phyloP scores from a whole-genome alignment of 23 tunicate species.

The Oikopleura dioica region DNA sequence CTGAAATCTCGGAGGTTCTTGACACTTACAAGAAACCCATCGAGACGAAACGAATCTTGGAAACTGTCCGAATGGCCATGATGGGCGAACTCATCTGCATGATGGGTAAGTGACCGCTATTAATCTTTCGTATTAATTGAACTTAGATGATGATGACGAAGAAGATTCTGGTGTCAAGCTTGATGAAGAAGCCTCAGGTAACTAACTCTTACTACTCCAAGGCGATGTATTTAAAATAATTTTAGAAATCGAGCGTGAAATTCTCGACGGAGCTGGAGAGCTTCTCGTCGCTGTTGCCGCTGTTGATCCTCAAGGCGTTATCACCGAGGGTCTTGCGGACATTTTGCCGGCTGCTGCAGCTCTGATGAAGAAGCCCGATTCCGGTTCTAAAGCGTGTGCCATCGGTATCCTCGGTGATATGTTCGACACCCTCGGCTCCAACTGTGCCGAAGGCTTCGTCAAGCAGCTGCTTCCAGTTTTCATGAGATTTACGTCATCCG shows the following conservation, averaged over 20 bases:
- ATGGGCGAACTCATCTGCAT: background rate
- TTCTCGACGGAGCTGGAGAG: constrained; percentile 3
- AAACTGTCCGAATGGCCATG: background rate
- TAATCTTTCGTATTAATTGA: too few relatives aligned
- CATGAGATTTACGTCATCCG: background rate
- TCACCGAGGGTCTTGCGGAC: background rate
- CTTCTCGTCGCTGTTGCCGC: background rate
- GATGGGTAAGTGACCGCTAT: background rate
- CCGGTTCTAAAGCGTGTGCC: constrained; percentile 3
- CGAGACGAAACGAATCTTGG: background rate
- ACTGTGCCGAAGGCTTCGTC: background rate
- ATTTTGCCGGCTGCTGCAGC: background rate
- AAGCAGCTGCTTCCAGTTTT: background rate
- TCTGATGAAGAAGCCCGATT: constrained; percentile 5
- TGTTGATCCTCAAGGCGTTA: background rate
- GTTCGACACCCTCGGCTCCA: background rate
- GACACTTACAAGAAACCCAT: background rate
- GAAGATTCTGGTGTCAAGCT: background rate
- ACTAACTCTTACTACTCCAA: too few relatives aligned
- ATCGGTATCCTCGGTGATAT: constrained; percentile 4
- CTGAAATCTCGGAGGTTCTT: background rate
- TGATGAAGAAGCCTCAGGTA: constrained; percentile 9
- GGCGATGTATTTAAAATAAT: too few relatives aligned
- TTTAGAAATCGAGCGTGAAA: constrained; percentile 3
- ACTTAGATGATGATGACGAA: constrained; percentile 7